Conservation (phyloP, 2,888 invertebrate species). For the Oxyscelio sp. region DNA sequence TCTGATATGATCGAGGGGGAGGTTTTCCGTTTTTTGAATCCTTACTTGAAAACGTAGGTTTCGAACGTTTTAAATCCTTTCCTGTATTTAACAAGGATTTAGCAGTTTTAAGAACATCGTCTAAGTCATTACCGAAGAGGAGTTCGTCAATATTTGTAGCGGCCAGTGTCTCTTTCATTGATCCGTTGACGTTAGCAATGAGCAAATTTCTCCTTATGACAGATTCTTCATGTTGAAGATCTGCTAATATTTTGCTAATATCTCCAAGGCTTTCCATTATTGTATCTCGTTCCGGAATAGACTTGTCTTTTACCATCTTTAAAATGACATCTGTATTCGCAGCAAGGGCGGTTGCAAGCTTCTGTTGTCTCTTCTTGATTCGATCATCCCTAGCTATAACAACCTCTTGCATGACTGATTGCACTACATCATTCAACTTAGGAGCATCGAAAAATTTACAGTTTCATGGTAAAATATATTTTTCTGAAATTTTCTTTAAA, state of each 20-base stretch:
- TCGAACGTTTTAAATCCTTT: conserved; percentile 34
- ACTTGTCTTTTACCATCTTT: conserved; percentile 4
- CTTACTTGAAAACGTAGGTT: neutral
- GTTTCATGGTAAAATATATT: conserved; percentile 22
- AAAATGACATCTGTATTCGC: conserved; percentile 21
- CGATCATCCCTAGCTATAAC: conserved; percentile 38
- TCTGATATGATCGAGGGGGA: conserved; percentile 29
- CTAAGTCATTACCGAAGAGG: conserved; percentile 59
- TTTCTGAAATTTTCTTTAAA: conserved; percentile 18
- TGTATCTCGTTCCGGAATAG: conserved; percentile 8
- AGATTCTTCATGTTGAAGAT: conserved; percentile 68
- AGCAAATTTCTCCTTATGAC: conserved; percentile 57
- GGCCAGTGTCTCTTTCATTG: conserved; percentile 48
- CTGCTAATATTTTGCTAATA: conserved; percentile 53
- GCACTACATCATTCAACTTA: conserved; percentile 25
- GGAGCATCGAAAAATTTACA: conserved; percentile 41
- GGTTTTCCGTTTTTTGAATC: conserved; percentile 63
- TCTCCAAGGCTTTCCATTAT: conserved; percentile 50
- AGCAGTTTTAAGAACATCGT: conserved; percentile 53
- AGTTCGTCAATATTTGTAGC: conserved; percentile 41
- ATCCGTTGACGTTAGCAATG: conserved; percentile 46
- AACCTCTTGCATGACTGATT: conserved; percentile 27
- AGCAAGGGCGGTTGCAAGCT: conserved; percentile 37
- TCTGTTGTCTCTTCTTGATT: conserved; percentile 51
- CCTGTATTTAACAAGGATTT: conserved; percentile 40